Evolutionary conservation across 2,113 vertebrate species (phyloP).

Genomic region (Callopanchax toddi): DNA sequence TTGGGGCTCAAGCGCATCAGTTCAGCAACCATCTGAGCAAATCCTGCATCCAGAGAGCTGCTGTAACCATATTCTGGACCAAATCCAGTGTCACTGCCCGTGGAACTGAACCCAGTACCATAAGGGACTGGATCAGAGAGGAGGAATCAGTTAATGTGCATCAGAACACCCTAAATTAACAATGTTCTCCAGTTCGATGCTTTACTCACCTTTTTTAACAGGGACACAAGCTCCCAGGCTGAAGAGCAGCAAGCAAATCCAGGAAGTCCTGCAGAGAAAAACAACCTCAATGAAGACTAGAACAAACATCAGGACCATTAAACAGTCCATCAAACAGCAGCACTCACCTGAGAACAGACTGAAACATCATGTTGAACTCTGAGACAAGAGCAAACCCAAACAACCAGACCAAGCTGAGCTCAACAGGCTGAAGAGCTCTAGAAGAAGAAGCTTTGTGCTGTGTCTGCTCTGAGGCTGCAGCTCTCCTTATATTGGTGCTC

Average conservation of each 20-base stretch:
- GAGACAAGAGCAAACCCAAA: not conserved
- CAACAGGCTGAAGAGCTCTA: not conserved
- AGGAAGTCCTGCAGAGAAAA: not conserved
- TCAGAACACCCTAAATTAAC: too few species aligned
- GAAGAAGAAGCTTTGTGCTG: not conserved
- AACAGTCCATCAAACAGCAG: not conserved
- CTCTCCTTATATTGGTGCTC: slow-evolving; percentile 1
- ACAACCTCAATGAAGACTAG: accelerated
- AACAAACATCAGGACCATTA: accelerated
- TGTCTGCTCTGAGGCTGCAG: not conserved
- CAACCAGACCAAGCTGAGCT: not conserved
- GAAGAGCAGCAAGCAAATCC: slow-evolving; percentile 4
- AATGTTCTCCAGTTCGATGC: too few species aligned
- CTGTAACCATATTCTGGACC: too few species aligned
- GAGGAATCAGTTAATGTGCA: too few species aligned
- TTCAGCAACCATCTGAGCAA: not conserved
- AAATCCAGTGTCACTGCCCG: not conserved
- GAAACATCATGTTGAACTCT: not conserved
- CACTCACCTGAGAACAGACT: not conserved
- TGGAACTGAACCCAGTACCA: not conserved
- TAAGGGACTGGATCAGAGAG: too few species aligned
- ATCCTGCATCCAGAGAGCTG: not conserved
- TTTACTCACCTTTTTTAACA: not conserved
- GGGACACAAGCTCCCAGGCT: not conserved
- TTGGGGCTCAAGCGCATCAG: not conserved